Evolutionary conservation across 2,888 invertebrate genomes (phyloP).

Genomic region (Acleris literana): DNA sequence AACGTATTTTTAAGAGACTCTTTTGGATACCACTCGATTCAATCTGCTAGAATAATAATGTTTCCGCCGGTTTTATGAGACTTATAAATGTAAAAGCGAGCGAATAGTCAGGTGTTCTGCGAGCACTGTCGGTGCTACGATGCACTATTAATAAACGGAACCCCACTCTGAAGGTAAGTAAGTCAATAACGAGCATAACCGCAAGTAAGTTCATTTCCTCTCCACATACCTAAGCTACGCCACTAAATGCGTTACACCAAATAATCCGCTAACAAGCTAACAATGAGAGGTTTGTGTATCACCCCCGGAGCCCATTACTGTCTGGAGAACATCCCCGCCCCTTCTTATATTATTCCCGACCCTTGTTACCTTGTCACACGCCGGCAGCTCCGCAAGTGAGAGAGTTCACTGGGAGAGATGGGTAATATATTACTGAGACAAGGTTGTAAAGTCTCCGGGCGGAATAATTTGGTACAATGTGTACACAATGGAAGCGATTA

Average conservation of each 20-base stretch:
- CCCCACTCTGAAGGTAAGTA: conserved; percentile 26
- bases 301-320: conserved; percentile 78
- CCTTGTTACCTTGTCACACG: conserved; percentile 68
- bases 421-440: conserved; percentile 54
- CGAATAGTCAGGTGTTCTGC: not conserved
- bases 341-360: conserved; percentile 61
- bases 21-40: conserved; percentile 66
- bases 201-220: conserved; percentile 62
- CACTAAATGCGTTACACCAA: conserved; percentile 69
- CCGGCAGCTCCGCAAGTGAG: conserved; percentile 37
- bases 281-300: conserved; percentile 78
- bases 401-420: conserved; percentile 42
- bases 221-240: conserved; percentile 49
- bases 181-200: conserved; percentile 36
- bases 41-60: conserved; percentile 77
- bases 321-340: conserved; percentile 74
- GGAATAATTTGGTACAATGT: conserved; percentile 69
- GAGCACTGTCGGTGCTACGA: too few species aligned
- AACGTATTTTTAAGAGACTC: conserved; percentile 75
- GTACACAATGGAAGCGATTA: conserved; percentile 80
- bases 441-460: conserved; percentile 60
- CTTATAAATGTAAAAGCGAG: not conserved
- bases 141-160: not conserved
- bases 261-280: conserved; percentile 79
- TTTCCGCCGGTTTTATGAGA: conserved; percentile 51